phyloP scores from a whole-genome alignment of 2,797 vertebrate species.

The Australoheros facetus region DNA sequence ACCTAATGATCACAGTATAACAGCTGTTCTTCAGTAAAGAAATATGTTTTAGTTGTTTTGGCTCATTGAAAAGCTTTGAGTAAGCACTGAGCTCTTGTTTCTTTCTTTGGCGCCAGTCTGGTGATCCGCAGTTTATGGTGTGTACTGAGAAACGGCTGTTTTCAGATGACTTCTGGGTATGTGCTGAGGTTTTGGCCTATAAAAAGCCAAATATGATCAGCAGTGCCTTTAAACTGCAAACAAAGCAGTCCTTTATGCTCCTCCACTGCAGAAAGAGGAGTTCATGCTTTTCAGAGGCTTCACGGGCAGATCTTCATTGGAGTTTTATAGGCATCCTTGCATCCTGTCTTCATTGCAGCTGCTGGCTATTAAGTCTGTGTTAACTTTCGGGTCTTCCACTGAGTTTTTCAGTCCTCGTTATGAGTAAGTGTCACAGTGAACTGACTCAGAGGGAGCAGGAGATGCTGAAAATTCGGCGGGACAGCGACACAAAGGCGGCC shows the following conservation, averaged over 20 bases:
- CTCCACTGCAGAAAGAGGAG: conserved; percentile 14
- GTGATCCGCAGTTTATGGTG: conserved; percentile 69
- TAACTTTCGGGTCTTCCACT: conserved; percentile 5
- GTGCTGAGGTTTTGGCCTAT: conserved; percentile 56
- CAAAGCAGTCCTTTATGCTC: conserved; percentile 19
- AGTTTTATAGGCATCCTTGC: background rate
- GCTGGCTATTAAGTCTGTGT: background rate
- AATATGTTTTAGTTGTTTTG: background rate
- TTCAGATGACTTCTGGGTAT: conserved; percentile 57
- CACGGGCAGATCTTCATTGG: background rate
- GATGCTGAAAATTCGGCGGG: conserved; percentile 80
- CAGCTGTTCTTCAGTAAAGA: background rate
- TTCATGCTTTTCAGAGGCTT: background rate
- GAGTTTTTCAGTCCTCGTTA: conserved; percentile 74
- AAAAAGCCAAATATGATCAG: conserved; percentile 51
- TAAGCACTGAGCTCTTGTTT: background rate
- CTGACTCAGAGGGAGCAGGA: conserved; percentile 82
- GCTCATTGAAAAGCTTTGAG: background rate
- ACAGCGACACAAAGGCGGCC: conserved; percentile 85
- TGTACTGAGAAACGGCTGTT: conserved; percentile 54
- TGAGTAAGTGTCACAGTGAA: conserved; percentile 82
- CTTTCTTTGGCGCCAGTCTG: conserved; percentile 60
- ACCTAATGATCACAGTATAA: background rate
- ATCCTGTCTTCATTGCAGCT: conserved; percentile 6
- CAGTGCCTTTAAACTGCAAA: conserved; percentile 31